Evolutionary conservation across 2,888 invertebrate genomes (phyloP), one percentile per base, ranked within the genome.

Genomic region (Tineola bisselliella): DNA sequence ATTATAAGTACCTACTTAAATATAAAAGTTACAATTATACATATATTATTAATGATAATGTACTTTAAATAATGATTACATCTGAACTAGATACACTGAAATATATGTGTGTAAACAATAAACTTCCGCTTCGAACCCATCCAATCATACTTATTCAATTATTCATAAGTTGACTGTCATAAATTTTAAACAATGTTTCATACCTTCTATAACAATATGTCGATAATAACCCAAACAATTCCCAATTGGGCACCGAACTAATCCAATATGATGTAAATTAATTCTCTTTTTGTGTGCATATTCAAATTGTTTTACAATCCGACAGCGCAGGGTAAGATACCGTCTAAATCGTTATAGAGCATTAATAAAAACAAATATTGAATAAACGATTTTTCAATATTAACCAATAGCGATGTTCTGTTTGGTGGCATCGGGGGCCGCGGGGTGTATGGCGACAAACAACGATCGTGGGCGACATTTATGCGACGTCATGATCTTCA

Each of bases 401-500:
- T 75, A 71, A 65, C 63, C 65, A 71, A 59, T 44, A 13, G 59
- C 25, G 59, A 5, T 31, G 19, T 17, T 59, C 44, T 19, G 60
- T 30, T 54, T 17, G 54, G 38, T 17, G 61, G 54, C 12, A 44
- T n/a, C 33, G 44, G 60, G 48, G 48, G 44, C 62, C 65, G 63
- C 63, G 65, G 61, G 62, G 63, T 68, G 69, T 69, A 61, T 65
- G 75, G 82, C 83, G 84, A 86, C 86, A 84, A 82, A 86, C 83
- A 82, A 80, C 80, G 81, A 83, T 79, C 78, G 74, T 77, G 74
- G 48, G 66, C 73, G 79, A 76, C 79, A 71, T 79, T 84, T 84
- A 79, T 86, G 86, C 84, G 70, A 70, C 69, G 83, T 84, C 87
- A 87, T 79, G 82, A 75, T 68, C 70, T 73, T 84, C 83, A 80